Base-by-base conservation (phyloP, 2,888 invertebrate genomes). In the Seira sanloemensis region DNA sequence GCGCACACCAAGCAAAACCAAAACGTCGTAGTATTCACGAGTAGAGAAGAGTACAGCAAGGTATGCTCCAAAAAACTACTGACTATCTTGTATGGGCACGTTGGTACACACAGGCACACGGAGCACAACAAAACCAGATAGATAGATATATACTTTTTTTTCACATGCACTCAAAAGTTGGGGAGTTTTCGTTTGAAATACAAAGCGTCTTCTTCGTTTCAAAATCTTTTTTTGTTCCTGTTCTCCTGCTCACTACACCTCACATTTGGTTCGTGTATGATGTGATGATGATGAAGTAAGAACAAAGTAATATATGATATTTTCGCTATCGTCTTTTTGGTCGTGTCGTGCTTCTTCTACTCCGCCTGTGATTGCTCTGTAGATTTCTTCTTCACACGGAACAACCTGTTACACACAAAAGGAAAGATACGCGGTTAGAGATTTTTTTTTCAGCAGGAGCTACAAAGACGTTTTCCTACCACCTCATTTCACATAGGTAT, bases 401-500 rank as follows among this genome's bases (percentile, higher is more conserved):
- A 78, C 84, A 84, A 84, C 84, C 84, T 84, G 84, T 84, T 84
- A 84, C 84, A 84, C 78, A 65, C 37, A 80, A 25, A 46, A 26
- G 54, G 62, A 73, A 74, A 73, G 67, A 80, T 50, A 54, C 19
- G 46, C 72, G 27, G 37, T 37, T 72, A 24, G 46, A 68, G 27
- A 71, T 46, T 54, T 46, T 67, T 58, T 21, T 77, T 77, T 77
- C 26, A 62, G 62, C 62, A 62, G 62, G 21, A 62, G 62, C 62
- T 62, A 16, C n/a, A 12, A 37, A 50, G 50, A 50, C n/a, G n/a
- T n/a, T 50, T 50, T 7, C 16, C 50, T 50, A 50, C 62, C 62
- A 5, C 62, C 19, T 62, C 62, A 62, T 62, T 62, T 62, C 21
- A 62, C 24, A 7, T 37, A 73, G n/a, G 71, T 58, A 71, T 26